Evolutionary conservation across 2,113 vertebrate species (phyloP), one percentile per base, ranked within the genome.

Genomic region (Archilochus colubris): DNA sequence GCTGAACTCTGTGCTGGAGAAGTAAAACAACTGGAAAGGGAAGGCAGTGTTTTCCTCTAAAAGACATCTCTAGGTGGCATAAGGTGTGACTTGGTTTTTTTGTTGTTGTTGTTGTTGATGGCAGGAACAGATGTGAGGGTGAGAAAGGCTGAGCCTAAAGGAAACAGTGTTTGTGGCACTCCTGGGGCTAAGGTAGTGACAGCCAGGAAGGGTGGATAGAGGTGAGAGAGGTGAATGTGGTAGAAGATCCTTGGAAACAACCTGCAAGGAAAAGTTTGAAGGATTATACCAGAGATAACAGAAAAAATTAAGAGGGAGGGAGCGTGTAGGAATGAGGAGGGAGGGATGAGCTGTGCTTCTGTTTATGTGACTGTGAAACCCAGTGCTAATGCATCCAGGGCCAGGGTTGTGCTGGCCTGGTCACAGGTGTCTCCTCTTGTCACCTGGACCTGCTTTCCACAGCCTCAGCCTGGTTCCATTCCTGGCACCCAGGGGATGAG

Each of bases 401-500:
- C 18, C 20, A 28, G 31, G 23, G 25, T 4, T 17, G 24, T 10
- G 7, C 24, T 55, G 46, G 24, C 24, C 40, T 69, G 54, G 7
- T 10, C 11, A 7, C 16, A 13, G 10, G 2, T 27, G 48, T 53
- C 46, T 38, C 22, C 27, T 31, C 22, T 4, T 28, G 40, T 46
- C 64, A 14, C 46, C 57, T 40, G 21, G 28, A 21, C 4, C 50
- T 30, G 38, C 38, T 20, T 36, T 46, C 5, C 20, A 3, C n/a
- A 76, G 36, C 31, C 54, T 63, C 14, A 14, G 17, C 30, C 38
- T 30, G 3, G 1, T 12, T 19, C 54, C 40, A 2, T 6, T 10
- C 10, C 4, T 3, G 10, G 43, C 24, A 5, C 13, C 31, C 19
- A 2, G 22, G 50, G 24, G 50, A 23, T 0, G 2, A 64, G 30